Evolutionary conservation across 2,113 vertebrate species (phyloP).

Genomic region (Myotis brandtii): DNA sequence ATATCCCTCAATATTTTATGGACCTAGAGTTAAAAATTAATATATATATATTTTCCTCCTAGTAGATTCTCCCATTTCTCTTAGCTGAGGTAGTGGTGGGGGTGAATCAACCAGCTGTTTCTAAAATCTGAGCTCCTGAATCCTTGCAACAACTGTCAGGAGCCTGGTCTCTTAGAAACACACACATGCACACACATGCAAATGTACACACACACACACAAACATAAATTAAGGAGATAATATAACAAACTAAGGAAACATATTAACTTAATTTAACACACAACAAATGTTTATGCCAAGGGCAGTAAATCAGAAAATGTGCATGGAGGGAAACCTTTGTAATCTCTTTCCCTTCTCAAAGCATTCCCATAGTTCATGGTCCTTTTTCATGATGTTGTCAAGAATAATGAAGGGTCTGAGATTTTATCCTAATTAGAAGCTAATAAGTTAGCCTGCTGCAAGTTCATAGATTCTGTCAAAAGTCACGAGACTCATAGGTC

Average conservation of each 20-base stretch:
- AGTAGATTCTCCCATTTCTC: not conserved
- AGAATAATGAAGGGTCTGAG: not conserved
- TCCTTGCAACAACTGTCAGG: slow-evolving; percentile 46
- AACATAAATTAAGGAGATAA: not conserved
- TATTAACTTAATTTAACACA: not conserved
- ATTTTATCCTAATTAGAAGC: not conserved
- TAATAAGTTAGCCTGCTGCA: not conserved
- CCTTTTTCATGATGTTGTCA: not conserved
- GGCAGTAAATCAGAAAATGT: not conserved
- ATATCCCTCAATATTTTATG: not conserved
- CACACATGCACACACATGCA: not conserved
- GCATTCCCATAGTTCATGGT: not conserved
- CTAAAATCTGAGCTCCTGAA: slow-evolving; percentile 32
- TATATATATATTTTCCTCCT: not conserved
- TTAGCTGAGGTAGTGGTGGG: not conserved
- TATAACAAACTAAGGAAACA: not conserved
- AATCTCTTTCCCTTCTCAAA: not conserved
- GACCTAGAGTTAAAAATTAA: not conserved
- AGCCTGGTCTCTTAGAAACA: not conserved
- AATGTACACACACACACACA: not conserved
- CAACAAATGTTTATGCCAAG: not conserved
- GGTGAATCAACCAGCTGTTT: slow-evolving; percentile 53
- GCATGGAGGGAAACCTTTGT: not conserved
- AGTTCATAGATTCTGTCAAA: slow-evolving; percentile 19
- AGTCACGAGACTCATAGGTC: not conserved